Evolutionary conservation across 2,797 vertebrate genomes (phyloP).

Genomic region (Gallirallus australis): DNA sequence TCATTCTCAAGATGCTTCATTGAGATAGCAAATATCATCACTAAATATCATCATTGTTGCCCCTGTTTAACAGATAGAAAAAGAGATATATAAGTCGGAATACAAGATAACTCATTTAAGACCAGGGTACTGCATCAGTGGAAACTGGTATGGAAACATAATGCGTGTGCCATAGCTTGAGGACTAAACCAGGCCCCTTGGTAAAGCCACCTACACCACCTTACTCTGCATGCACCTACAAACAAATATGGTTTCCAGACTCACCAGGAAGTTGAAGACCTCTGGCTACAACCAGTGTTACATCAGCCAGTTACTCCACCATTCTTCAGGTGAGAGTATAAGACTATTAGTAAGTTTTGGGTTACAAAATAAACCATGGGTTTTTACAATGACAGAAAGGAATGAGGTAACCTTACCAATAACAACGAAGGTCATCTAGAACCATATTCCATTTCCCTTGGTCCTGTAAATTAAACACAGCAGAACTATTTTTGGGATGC

Average conservation of each 20-base stretch:
- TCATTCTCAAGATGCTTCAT: background rate
- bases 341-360: background rate
- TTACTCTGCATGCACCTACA: background rate
- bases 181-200: background rate
- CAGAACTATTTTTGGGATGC: background rate
- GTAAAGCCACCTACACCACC: background rate
- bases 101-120: background rate
- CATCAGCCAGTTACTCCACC: background rate
- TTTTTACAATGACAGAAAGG: background rate
- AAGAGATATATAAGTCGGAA: background rate
- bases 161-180: background rate
- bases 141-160: background rate
- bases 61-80: background rate
- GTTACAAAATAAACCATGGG: background rate
- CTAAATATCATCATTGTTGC: background rate
- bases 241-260: background rate
- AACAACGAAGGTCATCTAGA: background rate
- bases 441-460: background rate
- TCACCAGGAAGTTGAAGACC: background rate
- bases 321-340: background rate
- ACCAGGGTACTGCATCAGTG: fast-evolving
- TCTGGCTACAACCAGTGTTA: background rate
- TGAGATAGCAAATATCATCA: background rate
- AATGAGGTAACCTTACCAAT: background rate
- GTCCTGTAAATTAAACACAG: background rate